Base-by-base conservation (phyloP, 1,140 invertebrate genomes). In the Drosophila littoralis region DNA sequence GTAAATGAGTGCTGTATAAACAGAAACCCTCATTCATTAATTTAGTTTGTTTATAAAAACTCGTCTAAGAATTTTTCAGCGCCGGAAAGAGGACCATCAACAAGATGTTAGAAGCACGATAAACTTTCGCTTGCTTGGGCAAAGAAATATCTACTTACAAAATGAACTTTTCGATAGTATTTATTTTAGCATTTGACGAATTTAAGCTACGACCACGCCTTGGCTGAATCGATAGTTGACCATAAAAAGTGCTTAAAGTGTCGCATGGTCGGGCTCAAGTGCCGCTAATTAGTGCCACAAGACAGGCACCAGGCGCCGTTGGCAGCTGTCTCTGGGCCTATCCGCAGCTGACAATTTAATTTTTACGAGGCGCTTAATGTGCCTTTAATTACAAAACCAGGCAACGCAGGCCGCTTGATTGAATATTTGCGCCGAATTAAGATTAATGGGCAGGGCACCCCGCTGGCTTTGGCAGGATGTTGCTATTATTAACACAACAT, bases 361-460 rank as follows among this genome's bases (percentile, higher is more conserved):
- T 88, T 88, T 83, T 80, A 88, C 80, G 84, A 83, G 65, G 73
- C 70, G 51, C 70, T 78, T 84, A 88, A 88, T 88, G 83, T 77
- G 66, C 51, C 84, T 83, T 88, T 88, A 88, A 88, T 88, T 88
- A 83, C 69, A 36, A 58, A 64, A 57, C 48, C 59, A 69, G 54
- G 64, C 64, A 66, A 46, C 69, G 45, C 60, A 28, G 35, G 63
- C 38, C 66, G 73, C 59, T 81, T 84, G 84, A 89, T 88, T 84
- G 80, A 84, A 88, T 80, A 79, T 88, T 75, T 89, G 52, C 84
- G 71, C 38, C 58, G 71, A 84, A 88, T 89, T 80, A 78, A 88
- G 84, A 88, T 89, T 75, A 89, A 88, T 84, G 64, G 58, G 22
- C 22, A 5, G 35, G 48, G 48, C 32, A 33, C 42, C 52, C 17